These are phyloP conservation scores for Halotydeus destructor DNA, from an alignment of 1,140 invertebrate species.

Conservation along the genomic window DNA sequence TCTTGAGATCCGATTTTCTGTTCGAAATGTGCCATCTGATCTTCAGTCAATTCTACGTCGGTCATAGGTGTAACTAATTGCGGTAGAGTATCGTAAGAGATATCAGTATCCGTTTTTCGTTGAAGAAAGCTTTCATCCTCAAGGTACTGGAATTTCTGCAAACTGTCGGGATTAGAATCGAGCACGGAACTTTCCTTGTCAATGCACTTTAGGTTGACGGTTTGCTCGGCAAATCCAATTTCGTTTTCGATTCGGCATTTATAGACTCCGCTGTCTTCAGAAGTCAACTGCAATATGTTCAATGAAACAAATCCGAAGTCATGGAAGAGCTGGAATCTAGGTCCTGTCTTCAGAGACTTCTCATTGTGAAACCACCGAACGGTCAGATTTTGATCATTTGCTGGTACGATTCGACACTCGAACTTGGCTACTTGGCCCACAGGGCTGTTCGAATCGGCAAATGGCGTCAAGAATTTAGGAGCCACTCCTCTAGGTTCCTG, in stretches of 20 bases:
- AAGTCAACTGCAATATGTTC: conserved; percentile 70
- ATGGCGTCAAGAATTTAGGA: conserved; percentile 71
- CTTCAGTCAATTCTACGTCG: conserved; percentile 64
- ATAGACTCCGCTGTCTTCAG: conserved; percentile 81
- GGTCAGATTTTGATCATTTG: conserved; percentile 84
- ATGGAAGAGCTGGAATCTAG: conserved; percentile 76
- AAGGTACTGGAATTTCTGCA: conserved; percentile 71
- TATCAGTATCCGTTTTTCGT: no score
- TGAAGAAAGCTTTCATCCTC: conserved; percentile 43
- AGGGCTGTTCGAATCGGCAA: conserved; percentile 72
- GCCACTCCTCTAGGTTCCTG: conserved; percentile 67
- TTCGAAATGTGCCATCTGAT: conserved; percentile 75
- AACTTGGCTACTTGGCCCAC: conserved; percentile 91
- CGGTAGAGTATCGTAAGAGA: no score
- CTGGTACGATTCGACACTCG: conserved; percentile 81
- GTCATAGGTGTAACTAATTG: conserved; percentile 67
- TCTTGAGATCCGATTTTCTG: conserved; percentile 86
- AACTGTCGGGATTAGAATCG: conserved; percentile 81
- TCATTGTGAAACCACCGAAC: conserved; percentile 96
- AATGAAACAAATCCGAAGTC: conserved; percentile 87
- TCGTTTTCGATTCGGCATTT: conserved; percentile 7
- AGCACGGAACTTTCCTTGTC: conserved; percentile 68
- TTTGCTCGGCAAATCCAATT: conserved; percentile 46
- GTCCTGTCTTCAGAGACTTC: conserved; percentile 53
- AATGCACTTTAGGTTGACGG: conserved; percentile 36